Evolutionary conservation across 2,797 vertebrate genomes (phyloP), one percentile per base, ranked within the genome.

Genomic region (Darevskia mixta): DNA sequence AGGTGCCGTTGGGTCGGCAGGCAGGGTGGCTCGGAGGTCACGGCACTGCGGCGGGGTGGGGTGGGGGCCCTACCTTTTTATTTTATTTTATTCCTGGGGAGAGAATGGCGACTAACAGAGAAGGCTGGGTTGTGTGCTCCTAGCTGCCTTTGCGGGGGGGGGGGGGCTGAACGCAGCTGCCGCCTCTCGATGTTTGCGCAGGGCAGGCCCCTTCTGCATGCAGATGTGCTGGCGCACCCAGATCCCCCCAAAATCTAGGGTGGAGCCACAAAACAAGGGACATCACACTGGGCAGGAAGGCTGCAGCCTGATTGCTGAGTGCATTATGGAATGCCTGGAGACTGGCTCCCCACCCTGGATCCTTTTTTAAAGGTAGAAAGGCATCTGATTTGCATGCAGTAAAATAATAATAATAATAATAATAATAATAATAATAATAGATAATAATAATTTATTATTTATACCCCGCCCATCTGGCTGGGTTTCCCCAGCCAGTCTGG

Each of bases 71-170:
- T 32, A 32, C 6, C 75, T 43, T 76, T 20, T 38, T 81, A 49
- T 49, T 55, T 55, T 55, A 55, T 55, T 55, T 55, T 55, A 41
- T 66, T 66, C 32, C 35, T 3, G 15, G 27, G 25, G 35, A 55
- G 43, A 25, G 20, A 15, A 38, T 5, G 27, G 23, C 5, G 49
- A 10, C 0, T 0, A 1, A 55, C 4, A 1, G 2, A 9, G 1
- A 8, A 0, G 76, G 23, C 27, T 18, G 85, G 77, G n/a, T 1
- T 49, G 10, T 6, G 2, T 27, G 25, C 27, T 41, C 61, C 61
- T 5, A 43, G 79, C 27, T 25, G 58, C 23, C 0, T 35, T 6
- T 3, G 20, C 2, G 10, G 11, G 15, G 61, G 8, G 3, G 1
- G 32, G 23, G 15, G 61, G 8, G 3, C 38, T 1, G 43, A 15